phyloP scores from a whole-genome alignment of 35 echinoderm and acorn worm species.

The Heliocidaris erythrogramma region DNA sequence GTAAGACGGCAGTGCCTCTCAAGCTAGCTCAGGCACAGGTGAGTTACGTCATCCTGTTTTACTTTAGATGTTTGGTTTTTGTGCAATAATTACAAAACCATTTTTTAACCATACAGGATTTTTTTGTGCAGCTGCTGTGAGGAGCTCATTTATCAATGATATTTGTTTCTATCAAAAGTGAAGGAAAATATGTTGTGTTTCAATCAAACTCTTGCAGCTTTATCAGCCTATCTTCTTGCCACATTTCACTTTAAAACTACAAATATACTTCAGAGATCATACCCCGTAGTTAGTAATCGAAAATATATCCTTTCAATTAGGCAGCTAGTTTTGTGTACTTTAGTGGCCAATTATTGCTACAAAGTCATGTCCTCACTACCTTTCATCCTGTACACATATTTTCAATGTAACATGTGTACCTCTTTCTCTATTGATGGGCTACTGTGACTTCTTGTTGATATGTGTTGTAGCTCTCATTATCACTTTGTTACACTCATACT shows the following conservation, averaged over 20 bases:
- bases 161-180: neutral
- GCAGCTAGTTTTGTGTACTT: neutral
- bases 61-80: neutral
- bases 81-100: neutral
- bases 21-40: constrained; percentile 98
- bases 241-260: neutral
- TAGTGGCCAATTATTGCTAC: neutral
- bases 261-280: neutral
- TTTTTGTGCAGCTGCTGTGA: neutral
- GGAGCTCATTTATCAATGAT: neutral
- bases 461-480: neutral
- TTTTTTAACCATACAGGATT: neutral
- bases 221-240: neutral
- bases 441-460: neutral
- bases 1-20: constrained; percentile 91
- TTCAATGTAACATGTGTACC: neutral
- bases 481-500: neutral
- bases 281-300: neutral
- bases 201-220: neutral
- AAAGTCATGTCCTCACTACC: neutral
- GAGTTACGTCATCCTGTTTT: constrained; percentile 41
- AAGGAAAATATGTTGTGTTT: neutral
- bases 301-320: neutral
- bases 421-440: neutral
- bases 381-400: neutral